Percentiles rank a stretch among this genome's conserved stretches.
Evolutionary conservation across 2,797 vertebrate genomes (phyloP).

Genomic region (Centroberyx gerrardi): DNA sequence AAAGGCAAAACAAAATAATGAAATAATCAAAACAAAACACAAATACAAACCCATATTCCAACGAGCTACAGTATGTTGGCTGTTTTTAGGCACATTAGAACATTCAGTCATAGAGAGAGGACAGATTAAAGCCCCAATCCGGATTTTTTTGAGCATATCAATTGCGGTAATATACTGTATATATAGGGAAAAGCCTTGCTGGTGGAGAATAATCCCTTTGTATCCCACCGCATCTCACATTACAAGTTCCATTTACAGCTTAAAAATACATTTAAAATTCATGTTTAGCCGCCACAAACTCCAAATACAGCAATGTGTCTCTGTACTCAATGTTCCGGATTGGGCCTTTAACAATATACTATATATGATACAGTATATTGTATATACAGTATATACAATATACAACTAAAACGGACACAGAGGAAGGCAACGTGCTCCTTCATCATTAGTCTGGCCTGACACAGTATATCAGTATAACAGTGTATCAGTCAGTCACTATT

Average conservation of each 20-base stretch:
- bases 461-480: conserved; percentile 55
- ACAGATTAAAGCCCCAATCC: conserved; percentile 71
- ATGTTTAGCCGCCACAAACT: not conserved
- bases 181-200: not conserved
- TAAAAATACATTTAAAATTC: conserved; percentile 14
- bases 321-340: conserved; percentile 39
- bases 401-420: conserved; percentile 41
- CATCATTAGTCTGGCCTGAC: conserved; percentile 49
- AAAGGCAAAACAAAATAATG: conserved; percentile 24
- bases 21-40: conserved; percentile 36
- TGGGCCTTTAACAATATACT: conserved; percentile 55
- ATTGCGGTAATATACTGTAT: not conserved
- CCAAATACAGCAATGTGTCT: not conserved
- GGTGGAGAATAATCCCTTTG: conserved; percentile 35
- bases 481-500: conserved; percentile 60
- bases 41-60: conserved; percentile 31
- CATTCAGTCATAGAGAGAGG: conserved; percentile 68
- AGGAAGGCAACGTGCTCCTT: conserved; percentile 70
- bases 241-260: conserved; percentile 7
- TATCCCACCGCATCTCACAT: not conserved
- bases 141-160: conserved; percentile 10
- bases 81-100: conserved; percentile 77
- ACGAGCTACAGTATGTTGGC: conserved; percentile 49
- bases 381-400: conserved; percentile 48
- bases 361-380: conserved; percentile 58